These are phyloP conservation scores for Micrastur ruficollis DNA, from an alignment of 2,797 vertebrate species.

Conservation along the genomic window DNA sequence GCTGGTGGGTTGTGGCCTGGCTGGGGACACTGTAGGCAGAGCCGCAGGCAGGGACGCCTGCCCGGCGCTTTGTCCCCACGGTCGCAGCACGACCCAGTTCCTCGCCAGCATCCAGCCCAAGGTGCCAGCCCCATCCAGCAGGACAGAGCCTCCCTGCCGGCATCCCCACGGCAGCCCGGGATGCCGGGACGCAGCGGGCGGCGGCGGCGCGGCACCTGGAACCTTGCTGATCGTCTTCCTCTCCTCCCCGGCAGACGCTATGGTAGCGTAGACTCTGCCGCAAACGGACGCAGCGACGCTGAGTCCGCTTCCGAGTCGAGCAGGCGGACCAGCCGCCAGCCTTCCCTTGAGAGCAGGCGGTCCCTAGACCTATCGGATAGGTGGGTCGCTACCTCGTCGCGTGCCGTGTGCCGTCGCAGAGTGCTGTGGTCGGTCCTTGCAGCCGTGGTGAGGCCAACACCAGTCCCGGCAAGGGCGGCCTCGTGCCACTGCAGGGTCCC, in stretches of 20 bases:
- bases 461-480: conserved; percentile 24
- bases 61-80: accelerated
- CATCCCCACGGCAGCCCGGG: neutral
- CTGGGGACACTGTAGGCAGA: neutral
- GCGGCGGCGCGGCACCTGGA: neutral
- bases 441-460: conserved; percentile 61
- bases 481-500: neutral
- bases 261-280: conserved; percentile 93
- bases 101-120: neutral
- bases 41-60: neutral
- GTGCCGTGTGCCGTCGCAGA: conserved; percentile 59
- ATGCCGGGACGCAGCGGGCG: neutral
- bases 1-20: neutral
- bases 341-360: conserved; percentile 93
- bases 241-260: conserved; percentile 87
- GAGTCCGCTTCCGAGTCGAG: conserved; percentile 94
- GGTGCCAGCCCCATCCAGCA: neutral
- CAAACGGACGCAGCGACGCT: conserved; percentile 90
- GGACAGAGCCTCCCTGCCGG: neutral
- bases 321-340: conserved; percentile 89
- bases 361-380: conserved; percentile 87
- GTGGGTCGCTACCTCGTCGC: conserved; percentile 77
- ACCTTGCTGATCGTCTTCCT: conserved; percentile 66
- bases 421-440: conserved; percentile 58
- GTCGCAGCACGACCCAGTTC: neutral